These are phyloP conservation scores for Myoxocephalus aenaeus DNA, from an alignment of 2,797 vertebrate genomes.

Conservation along the genomic window DNA sequence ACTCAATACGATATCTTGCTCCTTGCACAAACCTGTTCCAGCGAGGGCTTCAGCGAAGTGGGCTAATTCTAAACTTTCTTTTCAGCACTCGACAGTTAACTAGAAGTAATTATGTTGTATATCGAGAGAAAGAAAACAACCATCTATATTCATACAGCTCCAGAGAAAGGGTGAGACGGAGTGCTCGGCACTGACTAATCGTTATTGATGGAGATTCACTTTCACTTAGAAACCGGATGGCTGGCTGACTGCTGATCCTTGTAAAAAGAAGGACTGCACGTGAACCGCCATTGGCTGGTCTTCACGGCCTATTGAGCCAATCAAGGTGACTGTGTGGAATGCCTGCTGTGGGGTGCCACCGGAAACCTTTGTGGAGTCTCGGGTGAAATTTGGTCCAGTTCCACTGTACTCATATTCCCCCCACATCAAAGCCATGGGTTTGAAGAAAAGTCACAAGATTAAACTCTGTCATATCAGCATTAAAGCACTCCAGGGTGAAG, in stretches of 20 bases:
- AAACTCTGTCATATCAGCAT: conserved; percentile 47
- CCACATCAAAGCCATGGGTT: conserved; percentile 60
- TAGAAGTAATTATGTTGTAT: conserved; percentile 65
- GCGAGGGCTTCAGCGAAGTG: conserved; percentile 23
- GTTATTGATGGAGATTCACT: conserved; percentile 79
- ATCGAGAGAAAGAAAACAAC: conserved; percentile 61
- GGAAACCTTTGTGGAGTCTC: conserved; percentile 40
- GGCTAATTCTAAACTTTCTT: conserved; percentile 44
- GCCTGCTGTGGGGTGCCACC: conserved; percentile 31
- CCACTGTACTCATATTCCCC: conserved; percentile 23
- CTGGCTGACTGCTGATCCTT: conserved; percentile 63
- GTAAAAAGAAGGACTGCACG: conserved; percentile 24
- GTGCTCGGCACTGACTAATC: conserved; percentile 68
- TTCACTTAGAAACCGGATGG: conserved; percentile 64
- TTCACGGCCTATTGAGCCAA: conserved; percentile 61
- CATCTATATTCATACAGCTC: conserved; percentile 71
- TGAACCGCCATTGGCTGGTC: conserved; percentile 52
- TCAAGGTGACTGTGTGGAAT: conserved; percentile 54
- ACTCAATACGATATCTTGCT: conserved; percentile 15
- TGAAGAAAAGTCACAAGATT: conserved; percentile 49
- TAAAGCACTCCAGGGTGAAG: conserved; percentile 42
- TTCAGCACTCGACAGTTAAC: conserved; percentile 43
- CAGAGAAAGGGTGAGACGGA: conserved; percentile 59
- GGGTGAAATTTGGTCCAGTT: conserved; percentile 50
- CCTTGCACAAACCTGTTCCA: conserved; percentile 16